These are phyloP conservation scores for Centrocercus urophasianus DNA, from an alignment of 2,113 vertebrate species.

Conservation along the genomic window DNA sequence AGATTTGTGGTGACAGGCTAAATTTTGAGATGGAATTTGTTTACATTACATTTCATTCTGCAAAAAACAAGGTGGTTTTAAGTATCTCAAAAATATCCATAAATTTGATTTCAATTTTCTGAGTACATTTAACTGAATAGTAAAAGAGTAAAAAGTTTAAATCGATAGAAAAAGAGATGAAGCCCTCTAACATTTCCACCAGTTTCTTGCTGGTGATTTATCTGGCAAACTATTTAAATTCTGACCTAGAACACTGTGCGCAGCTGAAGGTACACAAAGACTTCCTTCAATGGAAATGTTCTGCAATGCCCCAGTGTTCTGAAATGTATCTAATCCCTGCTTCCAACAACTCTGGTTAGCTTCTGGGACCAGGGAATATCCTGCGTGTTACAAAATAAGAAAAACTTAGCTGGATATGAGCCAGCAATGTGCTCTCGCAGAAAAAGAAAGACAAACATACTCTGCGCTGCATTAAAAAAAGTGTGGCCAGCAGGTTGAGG, in stretches of 20 bases:
- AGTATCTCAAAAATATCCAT: background rate
- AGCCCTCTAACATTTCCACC: background rate
- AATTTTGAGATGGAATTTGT: background rate
- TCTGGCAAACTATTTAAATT: background rate
- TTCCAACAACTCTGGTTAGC: background rate
- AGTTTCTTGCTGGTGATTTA: background rate
- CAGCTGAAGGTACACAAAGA: background rate
- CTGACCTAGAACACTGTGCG: background rate
- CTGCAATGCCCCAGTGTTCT: background rate
- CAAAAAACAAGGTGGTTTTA: background rate
- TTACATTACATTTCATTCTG: background rate
- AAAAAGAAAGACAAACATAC: too few relatives aligned
- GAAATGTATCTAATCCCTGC: background rate
- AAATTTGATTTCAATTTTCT: background rate
- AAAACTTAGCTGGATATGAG: background rate
- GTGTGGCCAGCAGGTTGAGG: too few relatives aligned
- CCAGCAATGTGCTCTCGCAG: too few relatives aligned
- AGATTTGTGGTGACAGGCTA: background rate
- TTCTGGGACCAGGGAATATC: background rate
- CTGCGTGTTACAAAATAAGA: background rate
- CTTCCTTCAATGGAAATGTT: background rate
- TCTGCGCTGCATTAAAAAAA: too few relatives aligned
- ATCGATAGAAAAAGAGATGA: background rate
- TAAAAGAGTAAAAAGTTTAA: rapidly evolving
- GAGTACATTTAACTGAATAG: background rate